These are phyloP conservation scores for Ommatoiulus sabulosus DNA, from an alignment of 2,888 invertebrate genomes.

Conservation along the genomic window DNA sequence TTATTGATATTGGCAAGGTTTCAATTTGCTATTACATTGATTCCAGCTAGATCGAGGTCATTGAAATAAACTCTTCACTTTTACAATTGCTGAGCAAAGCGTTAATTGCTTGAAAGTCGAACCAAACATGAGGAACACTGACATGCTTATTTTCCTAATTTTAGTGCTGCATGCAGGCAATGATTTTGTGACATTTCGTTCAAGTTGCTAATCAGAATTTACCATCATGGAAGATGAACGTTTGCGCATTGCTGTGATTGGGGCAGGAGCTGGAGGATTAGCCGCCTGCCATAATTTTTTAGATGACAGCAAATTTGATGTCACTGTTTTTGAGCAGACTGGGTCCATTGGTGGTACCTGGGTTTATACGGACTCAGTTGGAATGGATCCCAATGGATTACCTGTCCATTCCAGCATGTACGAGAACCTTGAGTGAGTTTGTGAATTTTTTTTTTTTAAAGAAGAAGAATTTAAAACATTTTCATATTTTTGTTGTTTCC, in stretches of 20 bases:
- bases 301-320: constrained; percentile 65
- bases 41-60: neutral
- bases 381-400: constrained; percentile 79
- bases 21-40: neutral
- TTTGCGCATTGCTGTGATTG: constrained; percentile 72
- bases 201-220: neutral
- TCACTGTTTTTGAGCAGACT: constrained; percentile 79
- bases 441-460: neutral
- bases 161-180: neutral
- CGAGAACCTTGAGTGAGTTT: constrained; percentile 80
- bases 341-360: constrained; percentile 87
- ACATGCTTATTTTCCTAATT: neutral
- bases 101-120: neutral
- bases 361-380: constrained; percentile 84
- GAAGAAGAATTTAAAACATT: too few species aligned
- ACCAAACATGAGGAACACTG: neutral
- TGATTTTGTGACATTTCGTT: neutral
- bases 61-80: neutral
- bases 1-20: neutral
- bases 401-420: constrained; percentile 95
- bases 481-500: too few species aligned
- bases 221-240: neutral
- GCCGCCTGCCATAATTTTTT: constrained; percentile 77
- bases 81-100: neutral
- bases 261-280: constrained; percentile 90